Base-by-base conservation (phyloP, 2,797 vertebrate species). In the Falco berigora region DNA sequence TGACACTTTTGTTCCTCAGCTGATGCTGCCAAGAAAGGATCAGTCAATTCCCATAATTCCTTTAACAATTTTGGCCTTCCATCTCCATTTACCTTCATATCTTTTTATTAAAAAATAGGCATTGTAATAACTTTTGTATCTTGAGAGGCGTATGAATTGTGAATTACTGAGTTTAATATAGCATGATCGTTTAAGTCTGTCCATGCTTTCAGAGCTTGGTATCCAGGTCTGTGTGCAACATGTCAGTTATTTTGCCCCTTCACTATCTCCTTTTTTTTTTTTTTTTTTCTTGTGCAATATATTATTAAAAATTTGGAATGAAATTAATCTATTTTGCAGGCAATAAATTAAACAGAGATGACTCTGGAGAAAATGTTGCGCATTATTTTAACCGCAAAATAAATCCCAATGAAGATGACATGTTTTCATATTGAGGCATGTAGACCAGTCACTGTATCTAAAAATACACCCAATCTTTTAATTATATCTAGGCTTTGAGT, bases 101-200 rank as follows among this genome's bases (percentile, higher is more conserved):
- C 66, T 91, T 97, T 94, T 96, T 91, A 94, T 94, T 94, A 96
- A 94, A 96, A 95, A 91, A 68, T 69, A 88, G 47, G 12, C 50
- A 68, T n/a, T 42, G 40, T 62, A 95, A 95, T 91, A 96, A 93
- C 77, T 93, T 93, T 74, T 92, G 40, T 91, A 88, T 68, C 2
- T 69, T 50, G 6, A 88, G 90, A 94, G 52, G 86, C 2, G 28
- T 68, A 66, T 50, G 75, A 94, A 93, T 81, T 75, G 72, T 78
- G 91, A 93, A 68, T 93, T 92, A 80, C 61, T 77, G 53, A 73
- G 68, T 93, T 78, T 92, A 91, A 94, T 90, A 94, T 81, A 84
- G 62, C 47, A 61, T 1, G 3, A 72, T 83, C 8, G 5, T 34
- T 55, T 85, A 59, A 86, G 53, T 72, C 78, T 59, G 50, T 42